A percentile compares a stretch with the other conserved stretches of the same genome.
phyloP scores from a whole-genome alignment of 2,797 vertebrate species.

The Megalops cyprinoides region DNA sequence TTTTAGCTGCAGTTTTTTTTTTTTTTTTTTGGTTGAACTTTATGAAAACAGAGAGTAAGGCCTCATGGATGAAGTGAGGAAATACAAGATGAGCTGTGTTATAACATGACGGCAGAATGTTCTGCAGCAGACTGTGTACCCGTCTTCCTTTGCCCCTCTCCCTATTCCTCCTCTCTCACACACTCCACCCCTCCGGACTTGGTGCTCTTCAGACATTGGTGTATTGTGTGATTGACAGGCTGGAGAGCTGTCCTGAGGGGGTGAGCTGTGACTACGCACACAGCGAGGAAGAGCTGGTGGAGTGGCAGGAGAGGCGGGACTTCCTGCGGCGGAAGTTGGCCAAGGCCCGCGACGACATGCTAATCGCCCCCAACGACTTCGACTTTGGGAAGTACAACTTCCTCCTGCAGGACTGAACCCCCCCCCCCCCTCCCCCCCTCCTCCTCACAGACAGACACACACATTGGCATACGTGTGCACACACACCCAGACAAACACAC shows the following conservation, averaged over 20 bases:
- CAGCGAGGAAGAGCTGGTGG: slow-evolving; percentile 69
- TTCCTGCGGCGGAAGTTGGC: slow-evolving; percentile 81
- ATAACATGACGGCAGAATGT: no score
- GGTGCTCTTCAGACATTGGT: neutral
- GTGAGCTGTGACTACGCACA: slow-evolving; percentile 81
- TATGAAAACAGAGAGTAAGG: no score
- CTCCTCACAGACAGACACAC: slow-evolving; percentile 33
- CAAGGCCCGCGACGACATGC: slow-evolving; percentile 83
- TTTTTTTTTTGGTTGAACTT: no score
- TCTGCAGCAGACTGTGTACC: no score
- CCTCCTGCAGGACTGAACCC: slow-evolving; percentile 69
- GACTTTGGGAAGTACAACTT: slow-evolving; percentile 84
- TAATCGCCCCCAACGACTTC: slow-evolving; percentile 74
- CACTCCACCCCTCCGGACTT: neutral
- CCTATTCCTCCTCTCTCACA: no score
- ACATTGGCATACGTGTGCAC: neutral
- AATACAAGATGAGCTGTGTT: no score
- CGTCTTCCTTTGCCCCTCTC: no score
- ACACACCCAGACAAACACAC: slow-evolving; percentile 35
- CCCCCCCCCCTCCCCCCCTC: slow-evolving; percentile 20
- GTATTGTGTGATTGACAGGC: slow-evolving; percentile 60
- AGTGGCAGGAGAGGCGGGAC: slow-evolving; percentile 77
- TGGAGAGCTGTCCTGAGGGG: slow-evolving; percentile 76
- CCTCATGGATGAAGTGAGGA: no score
- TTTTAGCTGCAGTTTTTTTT: no score